Conservation (phyloP, 2,797 vertebrate genomes). For the Lepus townsendii region DNA sequence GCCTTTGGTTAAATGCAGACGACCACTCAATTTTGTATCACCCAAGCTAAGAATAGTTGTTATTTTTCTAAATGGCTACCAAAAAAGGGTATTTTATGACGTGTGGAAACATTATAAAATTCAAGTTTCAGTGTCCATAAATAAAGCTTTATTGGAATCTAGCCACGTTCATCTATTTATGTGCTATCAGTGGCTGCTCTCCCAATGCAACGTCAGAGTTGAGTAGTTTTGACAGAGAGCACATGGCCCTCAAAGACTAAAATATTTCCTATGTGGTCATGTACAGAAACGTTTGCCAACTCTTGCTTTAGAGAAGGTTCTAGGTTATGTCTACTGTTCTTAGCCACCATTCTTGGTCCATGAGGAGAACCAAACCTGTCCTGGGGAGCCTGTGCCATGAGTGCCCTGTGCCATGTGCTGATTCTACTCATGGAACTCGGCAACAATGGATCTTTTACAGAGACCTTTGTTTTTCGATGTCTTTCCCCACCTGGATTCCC, state of each 20-base stretch:
- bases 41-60: background rate
- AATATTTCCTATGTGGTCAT: background rate
- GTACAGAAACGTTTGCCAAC: background rate
- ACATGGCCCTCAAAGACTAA: background rate
- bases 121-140: background rate
- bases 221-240: no score
- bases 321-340: background rate
- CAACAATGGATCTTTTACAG: background rate
- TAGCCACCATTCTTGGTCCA: background rate
- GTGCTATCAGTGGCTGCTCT: background rate
- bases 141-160: background rate
- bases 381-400: background rate
- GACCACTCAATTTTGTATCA: background rate
- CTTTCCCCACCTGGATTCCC: background rate
- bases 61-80: conserved; percentile 1
- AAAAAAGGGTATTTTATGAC: background rate
- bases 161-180: background rate
- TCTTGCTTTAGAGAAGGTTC: background rate
- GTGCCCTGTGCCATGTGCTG: background rate
- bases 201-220: background rate
- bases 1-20: background rate
- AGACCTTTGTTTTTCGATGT: conserved; percentile 16
- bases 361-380: background rate
- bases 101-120: background rate
- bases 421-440: background rate